phyloP scores from a whole-genome alignment of 2,797 vertebrate genomes.

The Echiichthys vipera region DNA sequence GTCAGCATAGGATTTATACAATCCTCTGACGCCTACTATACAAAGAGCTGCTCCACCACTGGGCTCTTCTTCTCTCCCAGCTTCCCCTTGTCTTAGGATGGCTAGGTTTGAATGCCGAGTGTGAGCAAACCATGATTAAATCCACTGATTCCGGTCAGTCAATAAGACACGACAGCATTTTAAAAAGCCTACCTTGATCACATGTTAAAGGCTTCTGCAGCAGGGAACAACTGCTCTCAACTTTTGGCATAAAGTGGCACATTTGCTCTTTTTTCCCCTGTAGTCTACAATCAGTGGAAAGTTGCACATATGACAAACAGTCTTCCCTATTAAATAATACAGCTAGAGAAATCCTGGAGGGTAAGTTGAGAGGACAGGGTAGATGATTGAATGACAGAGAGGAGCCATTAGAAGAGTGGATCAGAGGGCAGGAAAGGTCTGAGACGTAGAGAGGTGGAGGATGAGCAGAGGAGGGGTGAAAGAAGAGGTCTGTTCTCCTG shows the following conservation, averaged over 20 bases:
- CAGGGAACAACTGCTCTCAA: neutral
- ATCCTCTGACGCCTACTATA: conserved; percentile 14
- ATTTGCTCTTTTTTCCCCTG: neutral
- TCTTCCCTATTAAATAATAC: conserved; percentile 57
- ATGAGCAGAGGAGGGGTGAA: conserved; percentile 6
- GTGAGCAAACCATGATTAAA: conserved; percentile 20
- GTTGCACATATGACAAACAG: conserved; percentile 13
- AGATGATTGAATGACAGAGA: conserved; percentile 42
- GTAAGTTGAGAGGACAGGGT: conserved; percentile 41
- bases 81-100: conserved; percentile 19
- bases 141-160: conserved; percentile 1
- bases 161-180: neutral
- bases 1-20: conserved; percentile 17
- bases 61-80: conserved; percentile 30
- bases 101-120: conserved; percentile 31
- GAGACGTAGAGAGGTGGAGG: conserved; percentile 30
- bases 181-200: neutral
- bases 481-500: conserved; percentile 39
- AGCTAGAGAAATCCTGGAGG: conserved; percentile 49
- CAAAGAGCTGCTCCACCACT: conserved; percentile 21
- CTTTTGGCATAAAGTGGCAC: neutral
- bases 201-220: neutral
- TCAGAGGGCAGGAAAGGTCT: conserved; percentile 11
- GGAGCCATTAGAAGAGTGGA: conserved; percentile 14
- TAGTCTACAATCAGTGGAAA: neutral